Evolutionary conservation across 2,113 vertebrate species (phyloP), one percentile per base, ranked within the genome.

Genomic region (Cynocephalus volans): DNA sequence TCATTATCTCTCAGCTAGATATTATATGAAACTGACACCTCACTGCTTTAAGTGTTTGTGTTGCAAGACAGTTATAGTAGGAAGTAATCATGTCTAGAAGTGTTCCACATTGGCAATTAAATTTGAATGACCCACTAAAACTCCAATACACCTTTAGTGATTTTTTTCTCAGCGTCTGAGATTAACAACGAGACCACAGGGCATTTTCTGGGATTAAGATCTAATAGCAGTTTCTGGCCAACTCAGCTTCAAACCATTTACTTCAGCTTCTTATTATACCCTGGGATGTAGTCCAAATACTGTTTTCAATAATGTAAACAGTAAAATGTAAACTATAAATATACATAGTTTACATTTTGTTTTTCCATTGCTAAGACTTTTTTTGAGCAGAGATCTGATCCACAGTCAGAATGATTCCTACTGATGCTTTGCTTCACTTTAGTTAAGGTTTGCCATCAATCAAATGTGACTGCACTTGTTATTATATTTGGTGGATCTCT

Each of bases 51-150:
- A 64, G 15, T 84, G 11, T 88, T 97, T 88, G 12, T 50, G 33
- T 70, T 75, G 8, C 19, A 91, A 75, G 50, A 56, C 23, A n/a
- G 36, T 33, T 80, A 23, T 19, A 23, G 18, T 60, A 91, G 64
- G 60, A 67, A 75, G 45, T 36, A 48, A 75, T 64, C 4, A 8
- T 45, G 33, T 72, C 52, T 73, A 56, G 24, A 87, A 36, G 72
- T 58, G 41, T 83, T 70, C 19, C 45, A 84, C 72, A 91, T 11
- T 23, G 41, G 87, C 77, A 84, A 80, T 41, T 75, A 69, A 36
- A 80, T 88, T 75, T 54, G 58, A 97, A 84, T 75, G 41, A 91
- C 31, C 64, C 54, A 73, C 45, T 36, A 45, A 84, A 90, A 91
- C 58, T 52, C 36, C 64, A 48, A 11, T 62, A 62, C 6, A 79